Percentiles rank a stretch among this genome's conserved stretches.
Evolutionary conservation across 1,140 invertebrate species (phyloP).

Genomic region (Ips typographus): DNA sequence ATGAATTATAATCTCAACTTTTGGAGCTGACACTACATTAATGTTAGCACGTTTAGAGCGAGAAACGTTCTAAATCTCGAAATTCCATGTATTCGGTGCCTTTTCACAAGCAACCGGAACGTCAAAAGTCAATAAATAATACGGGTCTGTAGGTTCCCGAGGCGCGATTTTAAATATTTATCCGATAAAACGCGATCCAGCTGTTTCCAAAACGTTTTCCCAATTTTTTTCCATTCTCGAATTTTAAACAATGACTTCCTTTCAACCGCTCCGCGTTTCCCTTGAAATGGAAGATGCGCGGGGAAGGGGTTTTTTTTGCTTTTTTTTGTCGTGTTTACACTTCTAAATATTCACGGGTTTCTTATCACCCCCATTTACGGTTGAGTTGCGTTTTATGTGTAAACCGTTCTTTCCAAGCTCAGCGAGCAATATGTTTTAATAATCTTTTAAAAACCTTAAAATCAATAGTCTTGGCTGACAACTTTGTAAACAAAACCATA

Average conservation of each 20-base stretch:
- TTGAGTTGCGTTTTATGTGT: not conserved
- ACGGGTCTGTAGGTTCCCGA: slow-evolving; percentile 12
- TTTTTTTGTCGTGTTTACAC: not conserved
- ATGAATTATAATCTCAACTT: no score
- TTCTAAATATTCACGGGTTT: slow-evolving; percentile 1
- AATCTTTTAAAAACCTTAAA: not conserved
- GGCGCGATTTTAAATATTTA: slow-evolving; percentile 34
- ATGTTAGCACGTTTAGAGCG: not conserved
- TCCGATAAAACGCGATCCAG: slow-evolving; percentile 35
- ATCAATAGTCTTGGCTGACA: not conserved
- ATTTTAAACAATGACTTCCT: slow-evolving; percentile 34
- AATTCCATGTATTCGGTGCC: not conserved
- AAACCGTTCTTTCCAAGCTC: no score
- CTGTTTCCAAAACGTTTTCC: slow-evolving; percentile 32
- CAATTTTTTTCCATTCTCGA: slow-evolving; percentile 24
- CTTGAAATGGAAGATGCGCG: not conserved
- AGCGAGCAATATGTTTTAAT: not conserved
- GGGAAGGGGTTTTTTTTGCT: not conserved
- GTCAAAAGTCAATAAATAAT: slow-evolving; percentile 36
- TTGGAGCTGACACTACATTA: no score
- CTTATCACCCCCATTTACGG: not conserved
- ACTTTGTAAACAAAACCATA: not conserved
- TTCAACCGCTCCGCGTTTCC: not conserved
- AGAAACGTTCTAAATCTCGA: not conserved
- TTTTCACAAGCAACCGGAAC: slow-evolving; percentile 16